Percentiles rank a stretch among this genome's conserved stretches.
These are phyloP conservation scores for Vanessa atalanta DNA, from an alignment of 1,140 invertebrate species.

Conservation along the genomic window DNA sequence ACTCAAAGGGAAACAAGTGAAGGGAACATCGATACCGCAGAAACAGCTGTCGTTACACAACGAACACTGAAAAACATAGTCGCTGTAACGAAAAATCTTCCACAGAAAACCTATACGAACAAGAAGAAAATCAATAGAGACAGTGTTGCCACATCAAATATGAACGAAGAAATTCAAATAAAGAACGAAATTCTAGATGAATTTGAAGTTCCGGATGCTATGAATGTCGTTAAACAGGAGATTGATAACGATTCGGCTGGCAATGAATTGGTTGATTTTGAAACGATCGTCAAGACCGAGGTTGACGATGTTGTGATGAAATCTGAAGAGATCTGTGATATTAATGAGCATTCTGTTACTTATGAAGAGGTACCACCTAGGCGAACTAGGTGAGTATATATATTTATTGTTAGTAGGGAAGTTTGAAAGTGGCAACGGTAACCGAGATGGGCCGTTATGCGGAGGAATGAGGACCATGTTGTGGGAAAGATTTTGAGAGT, in stretches of 20 bases:
- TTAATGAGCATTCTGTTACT: background rate
- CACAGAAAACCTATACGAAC: background rate
- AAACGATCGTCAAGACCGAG: background rate
- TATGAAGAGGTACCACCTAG: background rate
- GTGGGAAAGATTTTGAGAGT: too few relatives aligned
- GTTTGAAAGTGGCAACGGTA: too few relatives aligned
- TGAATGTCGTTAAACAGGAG: background rate
- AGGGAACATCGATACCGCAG: background rate
- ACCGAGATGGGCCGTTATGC: too few relatives aligned
- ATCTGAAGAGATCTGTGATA: background rate
- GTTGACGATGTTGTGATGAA: background rate
- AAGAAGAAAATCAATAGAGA: background rate
- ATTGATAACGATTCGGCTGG: background rate
- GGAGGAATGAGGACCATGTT: too few relatives aligned
- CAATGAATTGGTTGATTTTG: background rate
- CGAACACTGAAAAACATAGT: background rate
- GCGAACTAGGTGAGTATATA: too few relatives aligned
- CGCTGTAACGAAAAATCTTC: background rate
- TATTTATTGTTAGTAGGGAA: too few relatives aligned
- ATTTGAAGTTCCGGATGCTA: too few relatives aligned
- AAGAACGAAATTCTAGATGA: background rate
- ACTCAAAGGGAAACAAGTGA: background rate
- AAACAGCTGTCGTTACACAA: too few relatives aligned
- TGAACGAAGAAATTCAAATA: too few relatives aligned
- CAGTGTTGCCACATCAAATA: too few relatives aligned